Conservation (phyloP, 35 echinoderm and acorn worm genomes). For the Strongylocentrotus purpuratus region DNA sequence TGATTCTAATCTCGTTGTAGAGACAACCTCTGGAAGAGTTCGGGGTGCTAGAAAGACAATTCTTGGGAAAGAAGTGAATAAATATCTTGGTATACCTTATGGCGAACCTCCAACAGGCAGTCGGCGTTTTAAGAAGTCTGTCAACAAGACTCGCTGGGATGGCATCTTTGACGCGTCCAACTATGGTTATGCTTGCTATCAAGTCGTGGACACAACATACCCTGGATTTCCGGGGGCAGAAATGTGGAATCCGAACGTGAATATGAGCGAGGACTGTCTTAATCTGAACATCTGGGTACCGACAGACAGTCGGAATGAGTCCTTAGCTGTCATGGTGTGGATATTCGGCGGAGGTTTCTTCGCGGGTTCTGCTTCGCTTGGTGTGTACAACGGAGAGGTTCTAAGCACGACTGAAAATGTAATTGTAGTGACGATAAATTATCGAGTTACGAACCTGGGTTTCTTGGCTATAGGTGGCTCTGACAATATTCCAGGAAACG, state of each 20-base stretch:
- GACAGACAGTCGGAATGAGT: conserved; percentile 50
- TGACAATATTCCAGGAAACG: conserved; percentile 79
- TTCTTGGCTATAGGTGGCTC: conserved; percentile 81
- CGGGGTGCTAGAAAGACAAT: conserved; percentile 27
- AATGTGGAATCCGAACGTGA: conserved; percentile 92
- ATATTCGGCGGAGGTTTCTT: conserved; percentile 89
- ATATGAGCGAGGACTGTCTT: conserved; percentile 83
- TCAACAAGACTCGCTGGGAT: conserved; percentile 34
- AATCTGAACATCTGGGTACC: conserved; percentile 95
- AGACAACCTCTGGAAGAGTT: conserved; percentile 16
- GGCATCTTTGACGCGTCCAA: conserved; percentile 30
- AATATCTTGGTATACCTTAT: conserved; percentile 75
- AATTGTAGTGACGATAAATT: conserved; percentile 94
- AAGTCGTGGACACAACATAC: conserved; percentile 42
- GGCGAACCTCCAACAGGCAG: conserved; percentile 60
- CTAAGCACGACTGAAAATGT: conserved; percentile 76
- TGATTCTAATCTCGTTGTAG: conserved; percentile 1
- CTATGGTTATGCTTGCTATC: conserved; percentile 58
- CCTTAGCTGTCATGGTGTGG: conserved; percentile 89
- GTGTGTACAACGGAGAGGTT: conserved; percentile 83
- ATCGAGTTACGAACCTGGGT: conserved; percentile 80
- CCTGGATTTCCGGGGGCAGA: conserved; percentile 67
- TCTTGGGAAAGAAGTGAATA: conserved; percentile 48
- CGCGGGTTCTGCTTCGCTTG: conserved; percentile 72
- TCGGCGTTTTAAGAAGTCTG: conserved; percentile 61